phyloP scores from a whole-genome alignment of 2,113 vertebrate genomes.

The Willisornis vidua region DNA sequence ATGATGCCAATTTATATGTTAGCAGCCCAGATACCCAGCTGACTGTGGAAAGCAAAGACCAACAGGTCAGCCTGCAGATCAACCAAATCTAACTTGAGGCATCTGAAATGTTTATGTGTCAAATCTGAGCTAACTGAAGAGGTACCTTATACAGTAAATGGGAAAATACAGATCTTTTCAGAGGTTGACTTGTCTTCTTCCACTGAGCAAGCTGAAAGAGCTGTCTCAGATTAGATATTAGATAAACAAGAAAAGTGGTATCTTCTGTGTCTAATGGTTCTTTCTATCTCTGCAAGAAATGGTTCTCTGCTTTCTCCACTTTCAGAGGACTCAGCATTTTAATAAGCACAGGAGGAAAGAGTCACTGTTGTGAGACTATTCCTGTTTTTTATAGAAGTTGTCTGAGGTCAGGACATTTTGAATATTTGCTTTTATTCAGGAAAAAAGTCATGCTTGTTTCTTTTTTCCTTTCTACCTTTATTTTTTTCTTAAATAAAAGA shows the following conservation, averaged over 20 bases:
- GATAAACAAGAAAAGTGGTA: slow-evolving; percentile 12
- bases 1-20: not conserved
- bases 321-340: not conserved
- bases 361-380: not conserved
- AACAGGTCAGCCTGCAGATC: not conserved
- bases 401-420: not conserved
- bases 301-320: not conserved
- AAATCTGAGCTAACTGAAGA: not conserved
- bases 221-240: not conserved
- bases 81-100: not conserved
- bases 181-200: not conserved
- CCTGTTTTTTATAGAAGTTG: not conserved
- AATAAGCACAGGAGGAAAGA: not conserved
- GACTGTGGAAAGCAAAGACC: not conserved
- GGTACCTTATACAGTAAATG: not conserved
- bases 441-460: not conserved
- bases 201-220: not conserved
- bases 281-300: not conserved
- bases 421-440: not conserved
- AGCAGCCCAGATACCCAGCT: not conserved
- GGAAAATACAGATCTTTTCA: not conserved
- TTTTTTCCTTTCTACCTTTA: rapidly evolving
- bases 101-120: not conserved
- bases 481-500: not conserved
- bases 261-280: not conserved